These are phyloP conservation scores for Equus przewalskii DNA, from an alignment of 2,113 vertebrate genomes.

Conservation along the genomic window DNA sequence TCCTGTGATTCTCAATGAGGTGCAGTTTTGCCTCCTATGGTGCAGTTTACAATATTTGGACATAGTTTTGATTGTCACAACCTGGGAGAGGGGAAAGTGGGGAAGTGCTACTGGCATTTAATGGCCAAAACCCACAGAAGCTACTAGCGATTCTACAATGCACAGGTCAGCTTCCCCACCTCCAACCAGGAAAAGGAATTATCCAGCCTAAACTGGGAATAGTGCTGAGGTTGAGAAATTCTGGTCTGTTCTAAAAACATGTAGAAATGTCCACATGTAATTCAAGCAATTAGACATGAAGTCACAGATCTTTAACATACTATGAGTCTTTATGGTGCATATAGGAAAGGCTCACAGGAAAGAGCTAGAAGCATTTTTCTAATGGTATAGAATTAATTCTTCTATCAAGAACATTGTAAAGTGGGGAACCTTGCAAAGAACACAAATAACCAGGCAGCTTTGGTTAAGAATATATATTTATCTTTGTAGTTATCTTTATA, in stretches of 20 bases:
- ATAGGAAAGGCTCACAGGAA: not conserved
- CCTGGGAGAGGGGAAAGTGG: not conserved
- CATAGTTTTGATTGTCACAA: not conserved
- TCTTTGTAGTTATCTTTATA: not conserved
- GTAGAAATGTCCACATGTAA: not conserved
- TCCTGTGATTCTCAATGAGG: not conserved
- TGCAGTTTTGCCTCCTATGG: not conserved
- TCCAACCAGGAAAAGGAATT: not conserved
- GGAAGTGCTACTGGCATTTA: not conserved
- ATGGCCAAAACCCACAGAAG: not conserved
- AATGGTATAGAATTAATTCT: not conserved
- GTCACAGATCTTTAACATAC: not conserved
- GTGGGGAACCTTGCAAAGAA: not conserved
- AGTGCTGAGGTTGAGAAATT: not conserved
- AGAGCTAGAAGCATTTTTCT: not conserved
- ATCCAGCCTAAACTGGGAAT: not conserved
- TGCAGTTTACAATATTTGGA: not conserved
- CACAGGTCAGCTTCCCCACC: not conserved
- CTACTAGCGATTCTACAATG: not conserved
- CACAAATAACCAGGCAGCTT: not conserved
- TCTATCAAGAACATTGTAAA: constrained; percentile 6
- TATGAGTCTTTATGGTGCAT: not conserved
- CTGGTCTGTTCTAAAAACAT: not conserved
- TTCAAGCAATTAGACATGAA: not conserved
- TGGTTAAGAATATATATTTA: constrained; percentile 11